Base-by-base conservation (phyloP, 2,888 invertebrate genomes). In the Macrosoma leucophasiata region DNA sequence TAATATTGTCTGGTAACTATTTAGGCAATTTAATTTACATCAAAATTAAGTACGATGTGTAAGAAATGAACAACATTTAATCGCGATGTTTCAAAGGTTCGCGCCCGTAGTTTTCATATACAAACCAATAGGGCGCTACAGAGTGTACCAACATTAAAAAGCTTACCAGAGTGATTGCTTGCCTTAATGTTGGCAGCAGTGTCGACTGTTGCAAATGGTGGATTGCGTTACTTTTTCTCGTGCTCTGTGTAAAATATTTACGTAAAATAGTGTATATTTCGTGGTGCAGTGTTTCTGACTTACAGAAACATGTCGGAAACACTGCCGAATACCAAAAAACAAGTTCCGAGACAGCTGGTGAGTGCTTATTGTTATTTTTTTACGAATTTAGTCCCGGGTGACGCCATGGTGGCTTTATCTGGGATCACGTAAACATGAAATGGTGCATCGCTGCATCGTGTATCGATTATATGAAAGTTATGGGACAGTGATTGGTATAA, bases 331-430 rank as follows among this genome's bases (percentile, higher is more conserved):
- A 77, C 62, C 55, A 87, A 87, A 72, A 84, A 86, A 73, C 86
- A 86, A 72, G 84, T 86, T 61, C 72, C 87, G 46, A 85, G 88
- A 54, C 88, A 88, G 60, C 82, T 88, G 86, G 88, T 88, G 72
- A 87, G 88, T 86, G 72, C 71, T 79, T 72, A 73, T 74, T 76
- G 74, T 77, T 73, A 72, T 44, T 63, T 72, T 78, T 82, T 75
- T 79, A 71, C 77, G 71, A 79, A 82, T 82, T 79, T 78, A 74
- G 82, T 82, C 84, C 82, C 79, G 84, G 81, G 84, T 84, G 84
- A 86, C 87, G 88, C 88, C 88, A 88, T 88, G 86, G 86, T 85
- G 85, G 84, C 81, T 81, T 79, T 84, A 84, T 85, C 84, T 84
- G 82, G 84, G 82, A 86, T 86, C 88, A 88, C 87, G 88, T 87